These are phyloP conservation scores for Erannis defoliaria DNA, from an alignment of 2,888 invertebrate genomes.

Conservation along the genomic window DNA sequence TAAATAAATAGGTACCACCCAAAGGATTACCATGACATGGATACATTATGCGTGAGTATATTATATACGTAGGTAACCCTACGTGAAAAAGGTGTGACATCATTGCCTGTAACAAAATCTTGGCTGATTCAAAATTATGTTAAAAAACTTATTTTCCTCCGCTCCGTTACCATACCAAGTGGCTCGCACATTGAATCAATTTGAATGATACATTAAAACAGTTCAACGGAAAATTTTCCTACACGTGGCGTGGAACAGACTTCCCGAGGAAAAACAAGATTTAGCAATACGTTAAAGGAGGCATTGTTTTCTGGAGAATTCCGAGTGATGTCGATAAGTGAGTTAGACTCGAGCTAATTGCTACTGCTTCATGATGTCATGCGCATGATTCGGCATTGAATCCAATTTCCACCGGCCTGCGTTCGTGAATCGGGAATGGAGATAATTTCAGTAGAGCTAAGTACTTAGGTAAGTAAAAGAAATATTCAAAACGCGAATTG, in stretches of 20 bases:
- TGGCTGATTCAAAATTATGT: too few species aligned
- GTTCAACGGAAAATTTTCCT: constrained; percentile 5
- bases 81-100: too few species aligned
- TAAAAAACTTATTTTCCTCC: too few species aligned
- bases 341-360: constrained; percentile 37
- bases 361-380: constrained; percentile 40
- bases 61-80: too few species aligned
- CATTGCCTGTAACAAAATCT: too few species aligned
- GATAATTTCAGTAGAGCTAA: too few species aligned
- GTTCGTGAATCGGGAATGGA: too few species aligned
- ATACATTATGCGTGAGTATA: too few species aligned
- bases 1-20: background rate
- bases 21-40: too few species aligned
- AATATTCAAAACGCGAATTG: too few species aligned
- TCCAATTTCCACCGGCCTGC: constrained; percentile 6
- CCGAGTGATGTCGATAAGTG: constrained; percentile 31
- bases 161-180: background rate
- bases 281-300: constrained; percentile 7
- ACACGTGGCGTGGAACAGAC: background rate
- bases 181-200: constrained; percentile 1
- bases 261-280: constrained; percentile 15
- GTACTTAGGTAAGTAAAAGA: too few species aligned
- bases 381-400: constrained; percentile 30
- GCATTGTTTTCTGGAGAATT: constrained; percentile 8
- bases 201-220: background rate